Conservation (phyloP, 2,113 vertebrate genomes). For the Microtus montanus region DNA sequence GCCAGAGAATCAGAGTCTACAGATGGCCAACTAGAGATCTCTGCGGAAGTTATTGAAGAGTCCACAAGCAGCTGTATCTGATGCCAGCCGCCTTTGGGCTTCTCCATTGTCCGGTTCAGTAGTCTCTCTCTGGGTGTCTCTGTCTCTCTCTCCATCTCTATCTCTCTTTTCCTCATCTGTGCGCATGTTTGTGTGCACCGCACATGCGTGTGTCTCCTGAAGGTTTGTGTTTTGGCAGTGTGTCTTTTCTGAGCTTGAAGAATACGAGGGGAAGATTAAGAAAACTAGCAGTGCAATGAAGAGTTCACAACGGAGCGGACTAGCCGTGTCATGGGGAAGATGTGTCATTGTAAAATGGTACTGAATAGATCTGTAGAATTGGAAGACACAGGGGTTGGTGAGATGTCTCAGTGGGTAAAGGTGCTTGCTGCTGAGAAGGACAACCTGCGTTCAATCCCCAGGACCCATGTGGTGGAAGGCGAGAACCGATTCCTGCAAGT, state of each 20-base stretch:
- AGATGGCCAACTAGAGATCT: not conserved
- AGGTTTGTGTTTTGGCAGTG: not conserved
- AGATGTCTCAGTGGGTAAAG: too few relatives aligned
- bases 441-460: too few relatives aligned
- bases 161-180: not conserved
- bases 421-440: too few relatives aligned
- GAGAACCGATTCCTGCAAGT: not conserved
- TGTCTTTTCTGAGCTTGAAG: not conserved
- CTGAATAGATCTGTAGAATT: too few relatives aligned
- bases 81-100: not conserved
- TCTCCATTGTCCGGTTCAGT: not conserved
- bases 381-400: not conserved
- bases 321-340: too few relatives aligned
- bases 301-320: accelerated
- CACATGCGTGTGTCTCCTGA: not conserved
- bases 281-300: not conserved
- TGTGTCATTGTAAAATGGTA: not conserved
- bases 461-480: not conserved
- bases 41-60: not conserved
- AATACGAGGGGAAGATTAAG: not conserved
- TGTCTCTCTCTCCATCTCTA: not conserved
- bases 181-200: not conserved
- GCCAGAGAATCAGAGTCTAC: not conserved
- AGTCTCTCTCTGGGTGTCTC: not conserved
- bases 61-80: not conserved